Base-by-base conservation (phyloP, 2,113 vertebrate genomes). In the Hemiscyllium ocellatum region DNA sequence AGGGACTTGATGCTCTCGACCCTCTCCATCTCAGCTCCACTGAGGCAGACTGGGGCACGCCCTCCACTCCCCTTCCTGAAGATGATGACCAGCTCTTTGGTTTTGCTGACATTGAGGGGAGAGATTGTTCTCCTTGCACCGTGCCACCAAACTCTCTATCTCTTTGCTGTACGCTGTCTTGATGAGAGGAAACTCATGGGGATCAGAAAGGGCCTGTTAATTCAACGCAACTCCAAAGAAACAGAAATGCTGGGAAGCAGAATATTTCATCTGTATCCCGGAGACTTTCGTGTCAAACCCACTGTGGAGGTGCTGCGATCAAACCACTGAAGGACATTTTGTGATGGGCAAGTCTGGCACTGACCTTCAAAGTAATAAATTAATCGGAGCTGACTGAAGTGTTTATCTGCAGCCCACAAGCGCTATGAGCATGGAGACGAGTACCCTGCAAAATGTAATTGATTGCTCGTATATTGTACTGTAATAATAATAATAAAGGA, bases 361-460 rank as follows among this genome's bases (percentile, higher is more conserved):
- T 93, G 61, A 93, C 89, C 89, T 93, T 66, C 89, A 37, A 93
- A 61, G 33, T 66, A 93, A 93, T 93, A 68, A 93, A 93, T 66
- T 93, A 17, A 66, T 65, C 65, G 33, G 61, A 42, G 89, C 56
- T 37, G 37, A n/a, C 56, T 93, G 89, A 93, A 91, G 89, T 91
- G 56, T 91, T 91, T 65, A 91, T 91, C 89, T n/a, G 37, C 4
- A 93, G 89, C 89, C 89, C 61, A 93, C 65, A 37, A 37, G 61
- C 66, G 33, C 89, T 66, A 19, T 93, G 89, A 93, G 22, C 89
- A 68, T 8, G n/a, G 61, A 93, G 89, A 93, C 66, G 89, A 93
- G 89, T 66, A 93, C 61, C 89, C 33, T 93, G 65, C 61, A 37
- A 93, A 89, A 93, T 93, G 89, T 66, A 93, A 93, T 93, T 93